Evolutionary conservation across 2,113 vertebrate species (phyloP).

Genomic region (Peucedramus taeniatus): DNA sequence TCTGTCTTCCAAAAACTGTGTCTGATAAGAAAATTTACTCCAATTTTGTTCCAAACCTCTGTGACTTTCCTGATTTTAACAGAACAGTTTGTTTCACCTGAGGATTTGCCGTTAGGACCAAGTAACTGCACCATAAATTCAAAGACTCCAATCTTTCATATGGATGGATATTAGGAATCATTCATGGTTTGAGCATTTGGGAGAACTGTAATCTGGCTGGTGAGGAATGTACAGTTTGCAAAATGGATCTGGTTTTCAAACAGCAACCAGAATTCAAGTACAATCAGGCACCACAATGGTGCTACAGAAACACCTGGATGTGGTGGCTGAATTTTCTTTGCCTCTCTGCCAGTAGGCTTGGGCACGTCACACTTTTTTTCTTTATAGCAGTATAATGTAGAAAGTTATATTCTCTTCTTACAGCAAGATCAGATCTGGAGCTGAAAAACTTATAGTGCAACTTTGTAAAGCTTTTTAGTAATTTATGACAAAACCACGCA

Average conservation of each 20-base stretch:
- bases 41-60: background rate
- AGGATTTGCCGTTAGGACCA: background rate
- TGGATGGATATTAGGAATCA: background rate
- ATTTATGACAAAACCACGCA: background rate
- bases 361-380: background rate
- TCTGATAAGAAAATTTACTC: background rate
- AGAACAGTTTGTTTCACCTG: background rate
- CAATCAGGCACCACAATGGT: background rate
- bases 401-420: background rate
- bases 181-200: background rate
- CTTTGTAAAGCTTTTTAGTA: background rate
- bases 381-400: fast-evolving
- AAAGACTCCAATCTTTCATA: background rate
- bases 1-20: background rate
- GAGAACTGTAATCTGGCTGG: background rate
- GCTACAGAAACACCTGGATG: background rate
- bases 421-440: background rate
- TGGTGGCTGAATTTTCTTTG: background rate
- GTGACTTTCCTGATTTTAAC: background rate
- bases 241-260: background rate
- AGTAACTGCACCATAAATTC: background rate
- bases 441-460: background rate
- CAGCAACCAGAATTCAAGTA: background rate
- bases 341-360: background rate
- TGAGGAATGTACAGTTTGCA: background rate